Percentiles rank a stretch among this genome's conserved stretches.
These are phyloP conservation scores for Thyatira batis DNA, from an alignment of 2,888 invertebrate genomes.

Conservation along the genomic window DNA sequence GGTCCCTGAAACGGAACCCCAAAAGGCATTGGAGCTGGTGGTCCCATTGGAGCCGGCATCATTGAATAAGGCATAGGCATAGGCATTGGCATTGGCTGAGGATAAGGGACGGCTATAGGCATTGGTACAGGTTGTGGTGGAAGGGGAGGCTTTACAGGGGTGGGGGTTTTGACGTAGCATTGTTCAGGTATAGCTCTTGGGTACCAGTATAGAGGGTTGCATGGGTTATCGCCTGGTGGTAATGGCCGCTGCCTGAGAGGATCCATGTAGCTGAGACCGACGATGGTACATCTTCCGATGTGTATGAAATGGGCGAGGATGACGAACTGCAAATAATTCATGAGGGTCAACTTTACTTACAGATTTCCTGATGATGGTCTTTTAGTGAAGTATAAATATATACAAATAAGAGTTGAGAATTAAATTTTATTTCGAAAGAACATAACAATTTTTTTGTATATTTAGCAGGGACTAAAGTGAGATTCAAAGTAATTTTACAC, in stretches of 20 bases:
- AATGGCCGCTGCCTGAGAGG: slow-evolving; percentile 20
- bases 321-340: slow-evolving; percentile 37
- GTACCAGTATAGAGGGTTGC: slow-evolving; percentile 70
- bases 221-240: slow-evolving; percentile 45
- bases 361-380: too few relatives aligned
- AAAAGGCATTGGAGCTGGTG: slow-evolving; percentile 10
- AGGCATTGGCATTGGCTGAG: slow-evolving; percentile 19
- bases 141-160: slow-evolving; percentile 5
- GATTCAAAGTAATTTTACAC: too few relatives aligned
- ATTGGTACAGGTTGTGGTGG: slow-evolving; percentile 15
- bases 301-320: slow-evolving; percentile 20
- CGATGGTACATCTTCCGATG: slow-evolving; percentile 38
- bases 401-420: too few relatives aligned
- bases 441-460: too few relatives aligned
- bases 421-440: too few relatives aligned
- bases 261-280: slow-evolving; percentile 50
- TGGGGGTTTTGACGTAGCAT: slow-evolving; percentile 28
- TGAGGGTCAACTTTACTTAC: neutral
- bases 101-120: slow-evolving; percentile 27
- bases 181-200: slow-evolving; percentile 41
- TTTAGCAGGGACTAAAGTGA: too few relatives aligned
- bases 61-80: slow-evolving; percentile 10
- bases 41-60: slow-evolving; percentile 9
- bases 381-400: too few relatives aligned
- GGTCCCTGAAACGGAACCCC: slow-evolving; percentile 10